These are phyloP conservation scores for Lepidocyrtinus sp. DNA, from an alignment of 2,888 invertebrate genomes.

Conservation along the genomic window DNA sequence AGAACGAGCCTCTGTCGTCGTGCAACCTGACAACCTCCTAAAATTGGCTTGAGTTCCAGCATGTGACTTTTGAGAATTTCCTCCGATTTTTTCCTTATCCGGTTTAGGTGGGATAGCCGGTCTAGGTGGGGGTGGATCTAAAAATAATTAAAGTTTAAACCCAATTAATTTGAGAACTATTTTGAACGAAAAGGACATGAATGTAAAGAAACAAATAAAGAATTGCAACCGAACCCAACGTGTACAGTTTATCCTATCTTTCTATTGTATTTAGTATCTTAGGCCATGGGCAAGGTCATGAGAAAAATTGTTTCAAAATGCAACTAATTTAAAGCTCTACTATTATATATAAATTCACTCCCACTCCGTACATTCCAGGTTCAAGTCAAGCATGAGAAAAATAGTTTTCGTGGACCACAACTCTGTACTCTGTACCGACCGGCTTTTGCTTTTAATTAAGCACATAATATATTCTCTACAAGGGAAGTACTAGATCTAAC, in stretches of 20 bases:
- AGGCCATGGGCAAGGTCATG: slow-evolving; percentile 42
- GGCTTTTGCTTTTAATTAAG: background rate
- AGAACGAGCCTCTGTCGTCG: slow-evolving; percentile 24
- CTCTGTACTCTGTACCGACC: background rate
- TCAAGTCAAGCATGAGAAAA: background rate
- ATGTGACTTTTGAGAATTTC: background rate
- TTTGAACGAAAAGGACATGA: background rate
- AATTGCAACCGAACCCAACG: background rate
- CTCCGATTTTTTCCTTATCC: slow-evolving; percentile 49
- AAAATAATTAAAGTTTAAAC: background rate
- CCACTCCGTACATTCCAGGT: background rate
- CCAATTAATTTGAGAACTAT: background rate
- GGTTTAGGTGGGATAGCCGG: slow-evolving; percentile 68
- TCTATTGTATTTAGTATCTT: background rate
- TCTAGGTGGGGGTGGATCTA: slow-evolving; percentile 37
- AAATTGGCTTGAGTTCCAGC: slow-evolving; percentile 19
- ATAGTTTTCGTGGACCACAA: background rate
- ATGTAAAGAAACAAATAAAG: background rate
- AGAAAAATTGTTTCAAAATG: slow-evolving; percentile 20
- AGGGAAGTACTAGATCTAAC: too few species aligned
- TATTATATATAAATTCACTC: too few species aligned
- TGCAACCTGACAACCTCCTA: slow-evolving; percentile 31
- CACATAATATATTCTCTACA: too few species aligned
- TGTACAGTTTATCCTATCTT: background rate
- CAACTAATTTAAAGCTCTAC: background rate